Percentiles rank a stretch among this genome's conserved stretches.
These are phyloP conservation scores for Drosophila busckii DNA, from an alignment of 1,140 invertebrate species.

Conservation along the genomic window DNA sequence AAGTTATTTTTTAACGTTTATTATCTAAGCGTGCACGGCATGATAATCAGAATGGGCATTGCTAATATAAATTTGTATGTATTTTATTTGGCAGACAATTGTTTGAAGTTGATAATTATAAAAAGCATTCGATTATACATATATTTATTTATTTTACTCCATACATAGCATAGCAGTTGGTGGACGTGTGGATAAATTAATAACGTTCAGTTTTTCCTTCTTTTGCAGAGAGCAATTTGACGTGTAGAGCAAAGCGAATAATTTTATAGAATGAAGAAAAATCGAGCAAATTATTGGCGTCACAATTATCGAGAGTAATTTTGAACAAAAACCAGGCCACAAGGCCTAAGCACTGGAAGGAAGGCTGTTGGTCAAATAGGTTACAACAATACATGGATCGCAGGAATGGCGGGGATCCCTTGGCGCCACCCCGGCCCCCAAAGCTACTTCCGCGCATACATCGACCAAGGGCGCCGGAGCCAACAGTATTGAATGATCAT, in stretches of 20 bases:
- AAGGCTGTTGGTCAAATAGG: constrained; percentile 54
- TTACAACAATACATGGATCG: constrained; percentile 79
- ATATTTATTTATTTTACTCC: no score
- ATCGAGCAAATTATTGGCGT: constrained; percentile 48
- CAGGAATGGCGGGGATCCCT: constrained; percentile 84
- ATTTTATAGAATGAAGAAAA: constrained; percentile 70
- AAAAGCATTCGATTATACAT: no score
- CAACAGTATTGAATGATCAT: constrained; percentile 77
- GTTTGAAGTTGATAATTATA: no score
- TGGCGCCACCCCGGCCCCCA: constrained; percentile 83
- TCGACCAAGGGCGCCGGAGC: constrained; percentile 80
- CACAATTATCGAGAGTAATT: constrained; percentile 54
- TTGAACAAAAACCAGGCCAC: constrained; percentile 29
- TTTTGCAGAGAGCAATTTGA: constrained; percentile 52
- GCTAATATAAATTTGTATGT: no score
- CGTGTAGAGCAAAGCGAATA: constrained; percentile 1
- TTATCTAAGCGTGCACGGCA: no score
- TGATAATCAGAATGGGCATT: no score
- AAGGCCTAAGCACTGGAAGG: constrained; percentile 23
- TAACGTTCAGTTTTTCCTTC: neutral
- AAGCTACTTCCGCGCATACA: constrained; percentile 83
- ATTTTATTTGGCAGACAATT: no score
- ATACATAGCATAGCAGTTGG: no score
- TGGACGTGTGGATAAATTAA: no score
- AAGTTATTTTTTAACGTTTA: neutral